Evolutionary conservation across 1,140 invertebrate genomes (phyloP), one percentile per base, ranked within the genome.

Genomic region (Nixonia krombeini): DNA sequence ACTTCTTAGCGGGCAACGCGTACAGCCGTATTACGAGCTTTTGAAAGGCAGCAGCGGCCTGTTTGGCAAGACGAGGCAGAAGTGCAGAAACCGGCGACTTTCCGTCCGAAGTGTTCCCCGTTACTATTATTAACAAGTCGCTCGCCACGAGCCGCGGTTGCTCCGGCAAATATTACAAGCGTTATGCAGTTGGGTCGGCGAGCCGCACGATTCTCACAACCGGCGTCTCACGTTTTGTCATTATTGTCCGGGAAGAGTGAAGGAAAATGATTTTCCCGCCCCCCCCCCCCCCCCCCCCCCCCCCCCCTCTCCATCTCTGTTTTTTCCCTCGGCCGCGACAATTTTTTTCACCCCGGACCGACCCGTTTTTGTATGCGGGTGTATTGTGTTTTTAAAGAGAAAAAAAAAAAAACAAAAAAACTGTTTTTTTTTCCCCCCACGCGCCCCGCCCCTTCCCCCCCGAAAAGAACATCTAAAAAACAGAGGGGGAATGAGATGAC

Each of bases 181-280:
- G 42, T 42, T 47, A 47, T 55, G 44, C 21, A 63, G 55, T n/a
- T 38, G 18, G 52, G 47, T 46, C 37, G 45, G 45, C 47, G 16
- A 21, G 29, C 58, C 18, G 51, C 53, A 58, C 53, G 62, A 57
- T 58, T 65, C 53, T 64, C 61, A 47, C 57, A 64, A 56, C 47
- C n/a, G n/a, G n/a, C 51, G 57, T 64, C 57, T 64, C 61, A 57
- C 47, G 47, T 65, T 65, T 63, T 65, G 62, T 65, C 62, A 65
- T 65, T 58, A 65, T 38, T 41, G 47, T 57, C 41, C 51, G 46
- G 52, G 52, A 65, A 65, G 41, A 41, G 61, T n/a, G n/a, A n/a
- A n/a, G n/a, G n/a, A n/a, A n/a, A n/a, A n/a, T n/a, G n/a, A n/a
- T n/a, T n/a, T n/a, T n/a, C n/a, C n/a, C n/a, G n/a, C n/a, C n/a